These are phyloP conservation scores for Morphnarchus princeps DNA, from an alignment of 2,113 vertebrate genomes.

Conservation along the genomic window DNA sequence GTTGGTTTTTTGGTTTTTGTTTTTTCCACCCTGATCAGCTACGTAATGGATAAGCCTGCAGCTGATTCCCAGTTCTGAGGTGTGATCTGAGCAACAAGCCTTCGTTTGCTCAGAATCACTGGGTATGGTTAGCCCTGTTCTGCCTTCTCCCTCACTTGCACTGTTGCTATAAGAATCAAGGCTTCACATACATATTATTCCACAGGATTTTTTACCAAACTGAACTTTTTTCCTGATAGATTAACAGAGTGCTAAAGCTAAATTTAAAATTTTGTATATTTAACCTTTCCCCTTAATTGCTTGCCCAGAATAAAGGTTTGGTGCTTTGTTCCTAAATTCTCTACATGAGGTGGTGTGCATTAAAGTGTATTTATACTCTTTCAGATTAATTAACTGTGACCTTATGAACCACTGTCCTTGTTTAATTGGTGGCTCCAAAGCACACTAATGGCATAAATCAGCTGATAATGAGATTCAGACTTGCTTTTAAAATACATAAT, in stretches of 20 bases:
- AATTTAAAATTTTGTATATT: slow-evolving; percentile 29
- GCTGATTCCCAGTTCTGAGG: slow-evolving; percentile 53
- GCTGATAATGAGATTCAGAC: slow-evolving; percentile 84
- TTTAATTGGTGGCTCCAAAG: slow-evolving; percentile 85
- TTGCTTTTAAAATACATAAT: slow-evolving; percentile 84
- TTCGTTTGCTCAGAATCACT: slow-evolving; percentile 67
- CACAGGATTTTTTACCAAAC: slow-evolving; percentile 47
- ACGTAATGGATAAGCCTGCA: slow-evolving; percentile 9
- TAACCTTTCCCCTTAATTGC: slow-evolving; percentile 57
- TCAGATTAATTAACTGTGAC: slow-evolving; percentile 84
- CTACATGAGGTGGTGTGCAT: slow-evolving; percentile 72
- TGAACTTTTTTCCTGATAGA: slow-evolving; percentile 28
- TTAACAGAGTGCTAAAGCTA: background rate
- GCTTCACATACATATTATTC: slow-evolving; percentile 48
- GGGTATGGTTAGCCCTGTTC: slow-evolving; percentile 23
- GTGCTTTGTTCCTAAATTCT: slow-evolving; percentile 66
- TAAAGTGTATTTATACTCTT: slow-evolving; percentile 71
- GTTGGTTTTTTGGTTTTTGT: background rate
- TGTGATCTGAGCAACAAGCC: slow-evolving; percentile 63
- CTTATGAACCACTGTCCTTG: slow-evolving; percentile 84
- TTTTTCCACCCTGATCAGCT: background rate
- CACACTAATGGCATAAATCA: slow-evolving; percentile 86
- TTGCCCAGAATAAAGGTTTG: slow-evolving; percentile 49
- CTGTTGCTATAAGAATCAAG: slow-evolving; percentile 64
- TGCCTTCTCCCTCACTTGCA: slow-evolving; percentile 53